A percentile compares a stretch with the other conserved stretches of the same genome.
Evolutionary conservation across 2,113 vertebrate genomes (phyloP).

Genomic region (Phylloscopus trochiloides): DNA sequence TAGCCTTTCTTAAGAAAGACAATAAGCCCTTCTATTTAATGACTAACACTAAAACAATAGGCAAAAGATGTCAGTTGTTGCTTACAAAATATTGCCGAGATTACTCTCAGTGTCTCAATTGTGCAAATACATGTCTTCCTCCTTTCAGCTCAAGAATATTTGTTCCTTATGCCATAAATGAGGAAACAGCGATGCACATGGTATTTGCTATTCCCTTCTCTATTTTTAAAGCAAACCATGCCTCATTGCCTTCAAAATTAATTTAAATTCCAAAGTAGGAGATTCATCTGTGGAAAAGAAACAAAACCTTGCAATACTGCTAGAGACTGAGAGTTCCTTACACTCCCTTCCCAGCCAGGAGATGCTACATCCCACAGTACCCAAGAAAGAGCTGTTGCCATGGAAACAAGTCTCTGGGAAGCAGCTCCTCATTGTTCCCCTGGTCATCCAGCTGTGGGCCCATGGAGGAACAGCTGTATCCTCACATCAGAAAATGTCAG

Average conservation of each 20-base stretch:
- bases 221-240: slow-evolving; percentile 9
- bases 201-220: not conserved
- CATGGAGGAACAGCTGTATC: not conserved
- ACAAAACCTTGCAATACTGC: slow-evolving; percentile 49
- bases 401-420: slow-evolving; percentile 72
- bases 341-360: slow-evolving; percentile 36
- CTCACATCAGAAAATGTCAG: slow-evolving; percentile 35
- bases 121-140: not conserved
- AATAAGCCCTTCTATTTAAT: slow-evolving; percentile 10
- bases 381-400: slow-evolving; percentile 69
- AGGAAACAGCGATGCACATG: not conserved
- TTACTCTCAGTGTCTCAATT: not conserved
- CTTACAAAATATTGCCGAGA: not conserved
- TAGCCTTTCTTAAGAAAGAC: slow-evolving; percentile 31
- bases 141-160: not conserved
- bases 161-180: not conserved
- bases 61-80: not conserved
- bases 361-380: slow-evolving; percentile 42
- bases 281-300: slow-evolving; percentile 29
- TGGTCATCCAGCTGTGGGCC: slow-evolving; percentile 72
- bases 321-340: slow-evolving; percentile 28
- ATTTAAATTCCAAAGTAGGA: slow-evolving; percentile 63
- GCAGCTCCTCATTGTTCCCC: slow-evolving; percentile 59
- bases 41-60: not conserved
- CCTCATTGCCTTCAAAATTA: slow-evolving; percentile 46